A percentile compares a stretch with the other conserved stretches of the same genome.
Conservation (phyloP, 2,797 vertebrate genomes). For the Sandelia bainsii region DNA sequence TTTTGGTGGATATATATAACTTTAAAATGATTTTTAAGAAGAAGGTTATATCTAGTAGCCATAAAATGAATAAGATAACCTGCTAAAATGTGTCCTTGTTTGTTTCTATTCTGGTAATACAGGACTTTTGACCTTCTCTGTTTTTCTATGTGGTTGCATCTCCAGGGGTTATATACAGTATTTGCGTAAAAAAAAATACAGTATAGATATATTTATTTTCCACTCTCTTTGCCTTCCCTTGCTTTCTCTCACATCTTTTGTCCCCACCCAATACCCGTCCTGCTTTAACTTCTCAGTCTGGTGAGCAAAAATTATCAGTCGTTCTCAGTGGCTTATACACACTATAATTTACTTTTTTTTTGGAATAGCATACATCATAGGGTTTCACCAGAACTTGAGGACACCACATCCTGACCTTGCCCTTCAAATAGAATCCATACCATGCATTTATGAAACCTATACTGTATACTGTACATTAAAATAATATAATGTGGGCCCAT, state of each 20-base stretch:
- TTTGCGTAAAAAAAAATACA: neutral
- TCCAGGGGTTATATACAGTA: conserved; percentile 25
- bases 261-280: neutral
- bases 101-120: conserved; percentile 42
- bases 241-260: conserved; percentile 20
- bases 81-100: conserved; percentile 25
- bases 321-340: neutral
- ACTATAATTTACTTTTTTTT: neutral
- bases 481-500: no score
- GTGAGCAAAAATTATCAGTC: conserved; percentile 13
- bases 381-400: neutral
- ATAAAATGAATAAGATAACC: conserved; percentile 36
- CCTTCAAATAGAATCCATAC: no score
- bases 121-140: conserved; percentile 11
- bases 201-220: neutral
- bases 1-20: conserved; percentile 36
- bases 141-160: conserved; percentile 31
- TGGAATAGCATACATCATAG: neutral
- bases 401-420: no score
- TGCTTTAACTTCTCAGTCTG: conserved; percentile 8
- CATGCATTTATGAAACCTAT: no score
- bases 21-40: conserved; percentile 48
- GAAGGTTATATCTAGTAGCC: conserved; percentile 31
- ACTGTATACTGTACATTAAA: no score
- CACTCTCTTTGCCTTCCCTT: neutral